Conservation (phyloP, 2,888 invertebrate genomes). For the Agrochola lota region DNA sequence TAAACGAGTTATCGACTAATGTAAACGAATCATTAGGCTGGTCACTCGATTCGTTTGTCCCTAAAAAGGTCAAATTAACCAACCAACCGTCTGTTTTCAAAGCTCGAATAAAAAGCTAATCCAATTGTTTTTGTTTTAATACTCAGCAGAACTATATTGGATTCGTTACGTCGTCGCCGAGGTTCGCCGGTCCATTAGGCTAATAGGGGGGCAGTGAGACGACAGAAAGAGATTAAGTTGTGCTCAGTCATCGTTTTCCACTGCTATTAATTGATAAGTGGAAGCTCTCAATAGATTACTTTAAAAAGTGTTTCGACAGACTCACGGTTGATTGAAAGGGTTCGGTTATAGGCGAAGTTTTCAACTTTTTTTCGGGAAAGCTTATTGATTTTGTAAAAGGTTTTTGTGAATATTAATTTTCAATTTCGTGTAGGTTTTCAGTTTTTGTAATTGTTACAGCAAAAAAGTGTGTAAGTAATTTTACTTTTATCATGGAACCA, state of each 20-base stretch:
- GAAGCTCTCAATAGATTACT: constrained; percentile 74
- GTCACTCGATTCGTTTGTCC: constrained; percentile 37
- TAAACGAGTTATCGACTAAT: constrained; percentile 52
- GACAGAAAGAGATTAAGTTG: constrained; percentile 85
- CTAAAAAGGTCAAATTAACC: constrained; percentile 44
- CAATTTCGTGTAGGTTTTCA: constrained; percentile 8
- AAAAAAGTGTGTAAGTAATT: background rate
- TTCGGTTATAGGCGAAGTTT: constrained; percentile 33
- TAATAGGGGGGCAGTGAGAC: constrained; percentile 86
- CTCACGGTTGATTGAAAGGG: constrained; percentile 56
- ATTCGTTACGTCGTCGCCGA: constrained; percentile 75
- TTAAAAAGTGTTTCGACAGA: constrained; percentile 61
- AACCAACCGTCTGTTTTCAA: constrained; percentile 50
- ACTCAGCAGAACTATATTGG: constrained; percentile 75
- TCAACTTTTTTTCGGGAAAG: constrained; percentile 24
- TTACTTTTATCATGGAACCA: background rate
- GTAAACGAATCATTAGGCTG: constrained; percentile 48
- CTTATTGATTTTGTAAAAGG: constrained; percentile 36
- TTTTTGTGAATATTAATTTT: constrained; percentile 40
- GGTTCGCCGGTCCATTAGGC: constrained; percentile 83
- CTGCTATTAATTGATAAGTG: constrained; percentile 84
- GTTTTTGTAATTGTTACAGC: background rate
- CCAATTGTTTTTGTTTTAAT: constrained; percentile 76
- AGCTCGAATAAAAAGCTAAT: constrained; percentile 47
- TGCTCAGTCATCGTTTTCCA: constrained; percentile 84